Percentiles rank a stretch among this genome's conserved stretches.
These are phyloP conservation scores for Eupsittula cactorum DNA, from an alignment of 2,113 vertebrate genomes.

Conservation along the genomic window DNA sequence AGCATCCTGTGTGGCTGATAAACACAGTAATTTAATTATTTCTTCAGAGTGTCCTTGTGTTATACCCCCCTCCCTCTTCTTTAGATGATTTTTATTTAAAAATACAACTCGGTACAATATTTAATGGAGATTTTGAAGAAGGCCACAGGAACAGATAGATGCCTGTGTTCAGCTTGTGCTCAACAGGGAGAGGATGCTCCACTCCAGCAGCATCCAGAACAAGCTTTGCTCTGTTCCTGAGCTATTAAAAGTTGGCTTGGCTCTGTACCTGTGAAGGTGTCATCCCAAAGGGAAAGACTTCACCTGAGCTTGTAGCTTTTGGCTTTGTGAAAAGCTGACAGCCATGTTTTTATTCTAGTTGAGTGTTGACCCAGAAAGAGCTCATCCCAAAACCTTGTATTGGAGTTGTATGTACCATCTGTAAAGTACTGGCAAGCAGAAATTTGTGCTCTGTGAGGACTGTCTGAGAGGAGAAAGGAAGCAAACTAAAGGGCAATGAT, in stretches of 20 bases:
- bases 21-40: slow-evolving; percentile 31
- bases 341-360: neutral
- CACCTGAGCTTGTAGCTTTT: slow-evolving; percentile 13
- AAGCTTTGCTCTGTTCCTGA: neutral
- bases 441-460: neutral
- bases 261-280: neutral
- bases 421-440: neutral
- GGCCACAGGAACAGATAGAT: neutral
- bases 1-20: slow-evolving; percentile 11
- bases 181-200: neutral
- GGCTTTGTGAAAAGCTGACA: slow-evolving; percentile 13
- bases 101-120: neutral
- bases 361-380: neutral
- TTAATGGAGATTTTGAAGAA: neutral
- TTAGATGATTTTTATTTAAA: neutral
- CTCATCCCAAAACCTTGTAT: neutral
- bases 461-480: neutral
- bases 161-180: neutral
- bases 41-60: neutral
- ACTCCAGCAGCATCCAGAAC: neutral
- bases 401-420: fast-evolving
- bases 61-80: neutral
- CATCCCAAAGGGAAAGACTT: neutral
- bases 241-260: neutral
- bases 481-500: neutral